Evolutionary conservation across 2,888 invertebrate species (phyloP).

Genomic region (Antitype chi): DNA sequence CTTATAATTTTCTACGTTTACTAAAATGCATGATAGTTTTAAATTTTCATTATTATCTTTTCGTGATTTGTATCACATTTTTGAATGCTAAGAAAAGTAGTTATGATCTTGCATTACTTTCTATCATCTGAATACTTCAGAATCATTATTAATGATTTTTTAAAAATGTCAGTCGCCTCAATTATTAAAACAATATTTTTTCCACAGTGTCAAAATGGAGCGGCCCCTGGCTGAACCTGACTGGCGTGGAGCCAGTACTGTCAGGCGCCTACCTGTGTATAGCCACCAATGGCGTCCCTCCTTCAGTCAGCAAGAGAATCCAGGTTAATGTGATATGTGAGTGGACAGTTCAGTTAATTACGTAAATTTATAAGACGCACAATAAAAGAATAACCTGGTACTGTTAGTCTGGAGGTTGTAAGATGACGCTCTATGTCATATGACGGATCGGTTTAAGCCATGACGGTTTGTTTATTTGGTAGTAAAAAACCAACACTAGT

Average conservation of each 20-base stretch:
- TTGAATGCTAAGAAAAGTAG: not conserved
- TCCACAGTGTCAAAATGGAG: conserved; percentile 89
- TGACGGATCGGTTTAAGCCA: conserved; percentile 30
- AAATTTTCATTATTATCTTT: not conserved
- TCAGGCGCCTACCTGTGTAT: conserved; percentile 93
- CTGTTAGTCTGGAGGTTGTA: conserved; percentile 43
- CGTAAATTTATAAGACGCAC: conserved; percentile 50
- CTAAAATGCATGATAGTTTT: too few species aligned
- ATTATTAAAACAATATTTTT: not conserved
- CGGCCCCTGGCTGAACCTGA: conserved; percentile 90
- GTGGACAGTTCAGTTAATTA: conserved; percentile 59
- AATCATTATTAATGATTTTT: not conserved
- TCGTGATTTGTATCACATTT: not conserved
- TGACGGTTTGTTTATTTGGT: conserved; percentile 21
- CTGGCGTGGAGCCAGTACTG: conserved; percentile 90
- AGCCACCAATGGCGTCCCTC: conserved; percentile 92
- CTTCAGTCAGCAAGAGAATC: conserved; percentile 87
- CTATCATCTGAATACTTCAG: not conserved
- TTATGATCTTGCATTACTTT: not conserved
- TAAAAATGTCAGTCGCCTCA: not conserved
- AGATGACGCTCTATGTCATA: conserved; percentile 29
- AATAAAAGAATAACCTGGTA: conserved; percentile 46
- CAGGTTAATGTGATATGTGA: conserved; percentile 89
- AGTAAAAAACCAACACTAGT: not conserved
- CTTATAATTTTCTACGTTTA: not conserved